Conservation (phyloP, 2,113 vertebrate genomes). For the Platanista minor region DNA sequence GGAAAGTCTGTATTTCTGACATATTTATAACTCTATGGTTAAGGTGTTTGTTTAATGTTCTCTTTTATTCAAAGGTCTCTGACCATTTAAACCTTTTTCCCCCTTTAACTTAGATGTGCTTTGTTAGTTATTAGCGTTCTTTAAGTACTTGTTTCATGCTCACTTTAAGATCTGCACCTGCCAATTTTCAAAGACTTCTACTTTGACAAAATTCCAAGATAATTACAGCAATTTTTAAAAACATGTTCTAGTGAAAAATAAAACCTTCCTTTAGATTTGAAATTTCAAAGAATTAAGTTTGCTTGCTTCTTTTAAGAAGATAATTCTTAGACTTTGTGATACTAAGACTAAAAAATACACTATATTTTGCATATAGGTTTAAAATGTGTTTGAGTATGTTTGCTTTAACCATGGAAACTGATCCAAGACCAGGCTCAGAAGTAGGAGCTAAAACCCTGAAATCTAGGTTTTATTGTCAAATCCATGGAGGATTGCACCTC, state of each 20-base stretch:
- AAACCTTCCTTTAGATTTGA: constrained; percentile 19
- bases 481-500: not conserved
- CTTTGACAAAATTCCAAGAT: constrained; percentile 60
- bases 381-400: constrained; percentile 16
- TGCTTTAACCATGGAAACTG: constrained; percentile 16
- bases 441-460: not conserved
- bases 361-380: not conserved
- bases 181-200: constrained; percentile 58
- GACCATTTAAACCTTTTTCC: constrained; percentile 30
- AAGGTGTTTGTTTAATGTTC: constrained; percentile 49
- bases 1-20: constrained; percentile 49
- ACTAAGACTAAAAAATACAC: constrained; percentile 27
- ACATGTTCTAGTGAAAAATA: constrained; percentile 55
- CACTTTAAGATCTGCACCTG: constrained; percentile 41
- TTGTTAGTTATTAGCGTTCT: constrained; percentile 45
- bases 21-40: constrained; percentile 57
- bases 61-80: constrained; percentile 58
- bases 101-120: constrained; percentile 36
- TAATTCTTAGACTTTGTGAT: not conserved
- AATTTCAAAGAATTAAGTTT: constrained; percentile 47
- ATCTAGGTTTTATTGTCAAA: constrained; percentile 16
- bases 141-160: constrained; percentile 48
- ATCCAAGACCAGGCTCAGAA: constrained; percentile 34
- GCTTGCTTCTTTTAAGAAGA: not conserved
- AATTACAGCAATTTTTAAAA: constrained; percentile 55